These are phyloP conservation scores for Saccostrea cuccullata DNA, from an alignment of 1,140 invertebrate genomes.

Conservation along the genomic window DNA sequence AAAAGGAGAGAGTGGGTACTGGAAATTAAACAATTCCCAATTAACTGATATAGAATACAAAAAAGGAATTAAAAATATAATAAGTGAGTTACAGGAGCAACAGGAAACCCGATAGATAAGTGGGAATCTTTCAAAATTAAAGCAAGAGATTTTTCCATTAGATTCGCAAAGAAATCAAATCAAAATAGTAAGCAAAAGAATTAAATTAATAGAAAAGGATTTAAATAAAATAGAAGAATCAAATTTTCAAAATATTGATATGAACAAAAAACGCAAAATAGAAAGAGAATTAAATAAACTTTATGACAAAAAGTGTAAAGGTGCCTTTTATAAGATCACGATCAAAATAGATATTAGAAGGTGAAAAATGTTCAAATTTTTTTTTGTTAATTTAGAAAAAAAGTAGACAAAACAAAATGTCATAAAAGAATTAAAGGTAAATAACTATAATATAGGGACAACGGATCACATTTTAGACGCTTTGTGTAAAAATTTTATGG, in stretches of 20 bases:
- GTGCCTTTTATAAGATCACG: slow-evolving; percentile 23
- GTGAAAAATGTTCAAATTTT: slow-evolving; percentile 32
- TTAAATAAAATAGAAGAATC: neutral
- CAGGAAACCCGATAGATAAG: neutral
- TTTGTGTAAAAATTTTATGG: neutral
- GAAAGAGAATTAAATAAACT: neutral
- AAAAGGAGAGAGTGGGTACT: neutral
- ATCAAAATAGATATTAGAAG: slow-evolving; percentile 25
- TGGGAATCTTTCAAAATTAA: neutral
- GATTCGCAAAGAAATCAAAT: neutral
- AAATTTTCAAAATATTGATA: neutral
- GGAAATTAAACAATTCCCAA: neutral
- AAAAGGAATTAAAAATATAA: neutral
- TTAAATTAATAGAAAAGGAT: neutral
- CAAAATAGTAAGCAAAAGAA: neutral
- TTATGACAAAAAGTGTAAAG: slow-evolving; percentile 30
- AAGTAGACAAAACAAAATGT: slow-evolving; percentile 19
- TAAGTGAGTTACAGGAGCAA: neutral
- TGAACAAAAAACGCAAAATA: slow-evolving; percentile 1
- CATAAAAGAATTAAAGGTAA: slow-evolving; percentile 20
- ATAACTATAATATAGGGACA: neutral
- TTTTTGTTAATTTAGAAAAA: neutral
- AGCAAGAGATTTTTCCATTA: neutral
- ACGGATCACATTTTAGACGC: neutral
- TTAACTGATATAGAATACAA: neutral